Percentiles rank a stretch among this genome's conserved stretches.
These are phyloP conservation scores for Chloroclystis v-ata DNA, from an alignment of 2,888 invertebrate genomes.

Conservation along the genomic window DNA sequence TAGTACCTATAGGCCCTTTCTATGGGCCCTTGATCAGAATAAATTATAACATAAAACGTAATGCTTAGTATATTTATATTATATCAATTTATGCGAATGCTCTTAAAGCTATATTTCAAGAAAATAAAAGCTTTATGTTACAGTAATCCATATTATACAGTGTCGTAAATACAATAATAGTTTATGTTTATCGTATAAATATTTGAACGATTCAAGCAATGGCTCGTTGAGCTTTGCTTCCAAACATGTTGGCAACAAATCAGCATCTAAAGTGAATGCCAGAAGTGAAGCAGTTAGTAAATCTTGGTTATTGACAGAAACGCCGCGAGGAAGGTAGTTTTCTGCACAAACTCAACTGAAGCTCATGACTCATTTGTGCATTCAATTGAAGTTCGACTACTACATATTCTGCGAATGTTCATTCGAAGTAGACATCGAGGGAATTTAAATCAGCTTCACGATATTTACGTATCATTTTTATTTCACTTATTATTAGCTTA, in stretches of 20 bases:
- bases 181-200: slow-evolving; percentile 13
- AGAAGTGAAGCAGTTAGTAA: slow-evolving; percentile 4
- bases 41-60: no score
- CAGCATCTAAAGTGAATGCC: not conserved
- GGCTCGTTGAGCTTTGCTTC: slow-evolving; percentile 11
- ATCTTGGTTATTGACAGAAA: not conserved
- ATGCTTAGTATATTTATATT: no score
- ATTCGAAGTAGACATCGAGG: not conserved
- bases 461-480: no score
- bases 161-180: slow-evolving; percentile 6
- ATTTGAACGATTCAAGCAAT: slow-evolving; percentile 9
- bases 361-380: not conserved
- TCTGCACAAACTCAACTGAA: not conserved
- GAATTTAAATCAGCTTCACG: not conserved
- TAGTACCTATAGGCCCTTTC: no score
- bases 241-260: slow-evolving; percentile 3
- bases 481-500: not conserved
- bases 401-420: not conserved
- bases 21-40: no score
- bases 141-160: slow-evolving; percentile 4
- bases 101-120: slow-evolving; percentile 3
- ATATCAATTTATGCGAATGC: no score
- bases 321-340: not conserved
- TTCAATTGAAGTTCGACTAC: not conserved
- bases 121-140: not conserved